phyloP scores from a whole-genome alignment of 2,113 vertebrate genomes.

The Dipodomys ordii region DNA sequence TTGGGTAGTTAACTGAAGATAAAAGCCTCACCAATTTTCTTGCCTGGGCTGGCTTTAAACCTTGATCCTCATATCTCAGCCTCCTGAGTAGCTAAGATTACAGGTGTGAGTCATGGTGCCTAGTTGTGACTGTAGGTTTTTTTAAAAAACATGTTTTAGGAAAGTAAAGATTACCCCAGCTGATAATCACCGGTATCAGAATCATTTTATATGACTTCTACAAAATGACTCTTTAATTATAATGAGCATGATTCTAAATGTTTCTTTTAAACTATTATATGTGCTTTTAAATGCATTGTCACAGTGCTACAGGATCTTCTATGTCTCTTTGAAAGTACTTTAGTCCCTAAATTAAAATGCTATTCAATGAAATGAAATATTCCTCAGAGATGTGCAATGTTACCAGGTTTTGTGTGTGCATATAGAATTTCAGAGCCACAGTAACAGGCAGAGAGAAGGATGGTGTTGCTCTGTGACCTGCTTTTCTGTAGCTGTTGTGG shows the following conservation, averaged over 20 bases:
- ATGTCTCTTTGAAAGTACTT: slow-evolving; percentile 36
- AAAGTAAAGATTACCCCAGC: not conserved
- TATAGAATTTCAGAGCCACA: not conserved
- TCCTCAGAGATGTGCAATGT: no score
- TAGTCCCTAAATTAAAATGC: no score
- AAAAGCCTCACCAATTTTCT: no score
- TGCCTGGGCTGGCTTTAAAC: no score
- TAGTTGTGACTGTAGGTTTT: no score
- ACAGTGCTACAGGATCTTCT: slow-evolving; percentile 15
- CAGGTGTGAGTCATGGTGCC: no score
- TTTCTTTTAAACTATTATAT: slow-evolving; percentile 4
- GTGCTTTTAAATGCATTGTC: slow-evolving; percentile 30
- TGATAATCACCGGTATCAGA: not conserved
- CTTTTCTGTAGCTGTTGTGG: not conserved
- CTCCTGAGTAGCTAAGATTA: no score
- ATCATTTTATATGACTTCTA: slow-evolving; percentile 21
- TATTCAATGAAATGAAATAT: no score
- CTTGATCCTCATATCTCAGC: no score
- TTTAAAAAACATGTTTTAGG: no score
- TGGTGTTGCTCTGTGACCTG: not conserved
- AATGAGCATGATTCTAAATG: not conserved
- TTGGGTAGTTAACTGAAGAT: no score
- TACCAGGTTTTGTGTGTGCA: not conserved
- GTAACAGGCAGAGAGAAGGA: not conserved
- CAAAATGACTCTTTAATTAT: slow-evolving; percentile 43